A percentile compares a stretch with the other conserved stretches of the same genome.
Evolutionary conservation across 2,113 vertebrate genomes (phyloP).

Genomic region (Syrrhaptes paradoxus): DNA sequence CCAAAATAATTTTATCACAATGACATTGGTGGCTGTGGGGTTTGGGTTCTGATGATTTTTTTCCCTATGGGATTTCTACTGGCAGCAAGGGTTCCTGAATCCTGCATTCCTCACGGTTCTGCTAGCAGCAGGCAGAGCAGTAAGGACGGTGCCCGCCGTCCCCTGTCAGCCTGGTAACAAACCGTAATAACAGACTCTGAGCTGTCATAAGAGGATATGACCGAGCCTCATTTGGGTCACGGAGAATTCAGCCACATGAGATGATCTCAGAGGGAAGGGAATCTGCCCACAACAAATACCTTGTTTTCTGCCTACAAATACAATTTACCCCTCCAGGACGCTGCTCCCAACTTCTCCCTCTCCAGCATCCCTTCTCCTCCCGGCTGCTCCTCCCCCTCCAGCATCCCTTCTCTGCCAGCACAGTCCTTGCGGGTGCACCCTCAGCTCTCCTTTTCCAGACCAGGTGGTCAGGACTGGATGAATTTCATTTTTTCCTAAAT

Average conservation of each 20-base stretch:
- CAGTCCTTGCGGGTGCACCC: not conserved
- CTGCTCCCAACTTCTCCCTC: not conserved
- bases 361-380: too few species aligned
- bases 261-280: not conserved
- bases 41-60: not conserved
- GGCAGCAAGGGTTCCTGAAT: not conserved
- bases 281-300: not conserved
- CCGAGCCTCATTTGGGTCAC: not conserved
- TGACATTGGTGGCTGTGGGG: not conserved
- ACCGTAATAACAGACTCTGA: conserved; percentile 1
- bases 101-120: not conserved
- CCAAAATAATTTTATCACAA: not conserved
- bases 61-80: not conserved
- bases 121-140: not conserved
- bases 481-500: not conserved
- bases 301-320: not conserved
- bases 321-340: not conserved
- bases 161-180: not conserved
- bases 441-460: not conserved
- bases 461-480: not conserved
- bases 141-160: not conserved
- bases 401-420: too few species aligned
- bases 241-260: not conserved
- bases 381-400: not conserved
- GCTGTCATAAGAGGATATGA: conserved; percentile 28